A percentile compares a stretch with the other conserved stretches of the same genome.
Evolutionary conservation across 2,113 vertebrate species (phyloP).

Genomic region (Rostratula benghalensis): DNA sequence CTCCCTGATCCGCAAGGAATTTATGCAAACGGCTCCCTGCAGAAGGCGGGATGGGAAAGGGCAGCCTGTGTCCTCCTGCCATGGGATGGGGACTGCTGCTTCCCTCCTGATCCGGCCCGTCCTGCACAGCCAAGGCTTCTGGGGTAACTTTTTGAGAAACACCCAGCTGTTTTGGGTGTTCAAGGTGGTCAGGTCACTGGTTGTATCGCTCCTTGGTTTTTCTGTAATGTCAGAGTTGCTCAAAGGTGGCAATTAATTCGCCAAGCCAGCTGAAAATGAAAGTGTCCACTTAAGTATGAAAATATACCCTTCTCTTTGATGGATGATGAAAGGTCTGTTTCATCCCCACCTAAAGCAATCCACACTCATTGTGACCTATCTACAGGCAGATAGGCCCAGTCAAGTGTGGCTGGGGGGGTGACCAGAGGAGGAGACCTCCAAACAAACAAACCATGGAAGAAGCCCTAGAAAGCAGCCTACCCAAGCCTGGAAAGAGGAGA

Average conservation of each 20-base stretch:
- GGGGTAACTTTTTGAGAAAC: background rate
- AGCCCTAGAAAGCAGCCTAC: background rate
- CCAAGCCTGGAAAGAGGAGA: background rate
- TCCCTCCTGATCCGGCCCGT: background rate
- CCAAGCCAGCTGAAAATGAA: background rate
- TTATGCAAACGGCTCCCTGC: conserved; percentile 39
- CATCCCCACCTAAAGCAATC: background rate
- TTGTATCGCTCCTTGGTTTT: background rate
- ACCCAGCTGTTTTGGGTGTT: background rate
- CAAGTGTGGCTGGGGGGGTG: background rate
- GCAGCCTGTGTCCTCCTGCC: background rate
- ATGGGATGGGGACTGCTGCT: background rate
- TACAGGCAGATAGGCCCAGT: accelerated
- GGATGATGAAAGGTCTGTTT: background rate
- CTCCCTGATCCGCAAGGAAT: conserved; percentile 54
- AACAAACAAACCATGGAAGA: background rate
- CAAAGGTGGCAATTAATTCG: accelerated
- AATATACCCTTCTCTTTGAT: background rate
- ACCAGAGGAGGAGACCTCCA: background rate
- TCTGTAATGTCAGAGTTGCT: background rate
- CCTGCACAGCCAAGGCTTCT: background rate
- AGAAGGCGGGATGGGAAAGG: background rate
- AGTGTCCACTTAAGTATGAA: background rate
- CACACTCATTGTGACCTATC: background rate
- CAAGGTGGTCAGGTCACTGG: background rate